Conservation (phyloP, 2,888 invertebrate species). For the Sicus ferrugineus region DNA sequence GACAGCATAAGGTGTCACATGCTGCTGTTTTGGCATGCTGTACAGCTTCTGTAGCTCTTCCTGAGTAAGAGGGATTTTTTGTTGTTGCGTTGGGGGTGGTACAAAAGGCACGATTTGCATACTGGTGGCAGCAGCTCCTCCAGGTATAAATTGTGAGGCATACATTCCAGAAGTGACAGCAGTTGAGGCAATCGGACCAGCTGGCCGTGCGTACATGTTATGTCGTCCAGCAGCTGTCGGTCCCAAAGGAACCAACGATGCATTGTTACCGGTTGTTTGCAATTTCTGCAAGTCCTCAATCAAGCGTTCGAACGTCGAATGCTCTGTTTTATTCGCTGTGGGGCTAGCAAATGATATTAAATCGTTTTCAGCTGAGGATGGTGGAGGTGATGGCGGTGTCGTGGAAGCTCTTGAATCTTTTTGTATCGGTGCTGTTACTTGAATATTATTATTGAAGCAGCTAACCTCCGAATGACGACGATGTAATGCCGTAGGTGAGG, state of each 20-base stretch:
- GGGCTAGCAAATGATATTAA: slow-evolving; percentile 78
- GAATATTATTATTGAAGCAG: too few species aligned
- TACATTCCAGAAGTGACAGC: slow-evolving; percentile 31
- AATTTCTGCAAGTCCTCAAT: slow-evolving; percentile 68
- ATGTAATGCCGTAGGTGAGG: slow-evolving; percentile 39
- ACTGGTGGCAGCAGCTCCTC: slow-evolving; percentile 39
- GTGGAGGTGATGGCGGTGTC: slow-evolving; percentile 50
- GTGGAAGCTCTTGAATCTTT: slow-evolving; percentile 42
- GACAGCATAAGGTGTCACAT: slow-evolving; percentile 34
- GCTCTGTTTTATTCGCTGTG: slow-evolving; percentile 65
- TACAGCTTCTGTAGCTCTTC: slow-evolving; percentile 62
- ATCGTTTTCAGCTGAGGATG: slow-evolving; percentile 65
- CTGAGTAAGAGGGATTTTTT: slow-evolving; percentile 58
- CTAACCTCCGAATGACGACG: slow-evolving; percentile 54
- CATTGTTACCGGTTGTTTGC: slow-evolving; percentile 48
- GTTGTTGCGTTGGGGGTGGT: slow-evolving; percentile 50
- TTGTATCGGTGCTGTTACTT: slow-evolving; percentile 23
- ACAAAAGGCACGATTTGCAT: slow-evolving; percentile 59
- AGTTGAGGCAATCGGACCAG: slow-evolving; percentile 37
- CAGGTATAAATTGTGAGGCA: slow-evolving; percentile 42
- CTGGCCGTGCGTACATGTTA: slow-evolving; percentile 33
- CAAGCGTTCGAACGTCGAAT: slow-evolving; percentile 70
- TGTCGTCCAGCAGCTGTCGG: slow-evolving; percentile 45
- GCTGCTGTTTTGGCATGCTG: slow-evolving; percentile 53
- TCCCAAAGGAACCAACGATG: slow-evolving; percentile 53